Evolutionary conservation across 2,888 invertebrate genomes (phyloP).

Genomic region (Hemicrepidius hirtus): DNA sequence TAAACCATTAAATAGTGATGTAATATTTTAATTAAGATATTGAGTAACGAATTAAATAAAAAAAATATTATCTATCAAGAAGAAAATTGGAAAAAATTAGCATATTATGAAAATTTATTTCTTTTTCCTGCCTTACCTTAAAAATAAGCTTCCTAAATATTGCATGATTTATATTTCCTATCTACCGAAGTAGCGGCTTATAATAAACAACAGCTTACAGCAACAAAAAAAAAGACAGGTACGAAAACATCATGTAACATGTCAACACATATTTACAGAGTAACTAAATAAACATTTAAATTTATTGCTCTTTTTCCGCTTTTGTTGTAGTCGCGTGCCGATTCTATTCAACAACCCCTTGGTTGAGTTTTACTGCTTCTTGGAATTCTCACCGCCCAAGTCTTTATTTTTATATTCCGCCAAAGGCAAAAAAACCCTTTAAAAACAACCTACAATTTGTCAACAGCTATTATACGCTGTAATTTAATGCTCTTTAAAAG

Average conservation of each 20-base stretch:
- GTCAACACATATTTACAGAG: slow-evolving; percentile 3
- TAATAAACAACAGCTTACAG: too few species aligned
- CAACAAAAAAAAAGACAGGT: neutral
- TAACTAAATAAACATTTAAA: too few species aligned
- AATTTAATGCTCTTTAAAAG: slow-evolving; percentile 2
- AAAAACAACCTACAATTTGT: neutral
- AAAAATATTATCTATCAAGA: too few species aligned
- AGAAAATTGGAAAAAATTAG: too few species aligned
- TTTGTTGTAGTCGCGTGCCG: neutral
- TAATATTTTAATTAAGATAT: too few species aligned
- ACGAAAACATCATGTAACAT: neutral
- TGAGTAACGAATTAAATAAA: too few species aligned
- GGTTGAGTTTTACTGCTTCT: neutral
- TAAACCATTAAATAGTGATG: too few species aligned
- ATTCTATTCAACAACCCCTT: neutral
- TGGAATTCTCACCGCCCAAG: neutral
- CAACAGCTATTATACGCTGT: neutral
- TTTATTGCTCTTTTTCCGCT: neutral
- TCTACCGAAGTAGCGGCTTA: too few species aligned
- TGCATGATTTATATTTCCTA: too few species aligned
- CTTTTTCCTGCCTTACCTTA: too few species aligned
- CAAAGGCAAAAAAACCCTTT: slow-evolving; percentile 8
- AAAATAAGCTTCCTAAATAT: too few species aligned
- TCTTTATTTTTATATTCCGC: neutral
- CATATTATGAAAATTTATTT: too few species aligned